Evolutionary conservation across 2,888 invertebrate genomes (phyloP), one percentile per base, ranked within the genome.

Genomic region (Byasa hedistus): DNA sequence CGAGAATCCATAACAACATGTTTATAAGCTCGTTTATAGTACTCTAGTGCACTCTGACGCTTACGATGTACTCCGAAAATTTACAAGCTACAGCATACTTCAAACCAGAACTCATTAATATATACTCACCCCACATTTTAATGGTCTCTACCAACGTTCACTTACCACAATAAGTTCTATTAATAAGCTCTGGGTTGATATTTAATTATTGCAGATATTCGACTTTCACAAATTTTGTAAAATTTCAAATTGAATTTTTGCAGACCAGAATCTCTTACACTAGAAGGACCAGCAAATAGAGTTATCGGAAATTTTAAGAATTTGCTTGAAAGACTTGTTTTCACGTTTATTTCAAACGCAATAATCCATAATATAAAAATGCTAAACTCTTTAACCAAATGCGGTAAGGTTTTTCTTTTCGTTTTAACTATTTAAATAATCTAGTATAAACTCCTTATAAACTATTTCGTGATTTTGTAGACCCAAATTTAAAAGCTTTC

Each of bases 281-380:
- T 89, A 0, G 86, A 86, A 73, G 88, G 88, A 2, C 73, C 84
- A 3, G 84, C 82, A 5, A 87, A 80, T 69, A 70, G 80, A 64
- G 65, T 83, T 67, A 81, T 87, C 65, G 74, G 84, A 1, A 84
- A 83, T 69, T 87, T 82, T 73, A 86, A 82, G 55, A 82, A 85
- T 63, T 21, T 86, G 21, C 69, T 90, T 19, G 84, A 87, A 66
- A 77, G 82, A 64, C 83, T 89, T 7, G 77, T 89, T 12, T 65
- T 83, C 2, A 70, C 85, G 1, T 73, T 86, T 1, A 85, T 89
- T 84, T 75, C 80, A 15, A 85, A 82, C 62, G 68, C 76, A 0
- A 59, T 89, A 24, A 62, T 76, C 8, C 74, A 83, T 67, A 79
- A 82, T 65, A 69, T 89, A 27, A 73, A 71, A 59, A 68, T 75